Evolutionary conservation across 53 echinoderm and acorn worm genomes (phyloP), one percentile per base, ranked within the genome.

Genomic region (Zoroaster sp.): DNA sequence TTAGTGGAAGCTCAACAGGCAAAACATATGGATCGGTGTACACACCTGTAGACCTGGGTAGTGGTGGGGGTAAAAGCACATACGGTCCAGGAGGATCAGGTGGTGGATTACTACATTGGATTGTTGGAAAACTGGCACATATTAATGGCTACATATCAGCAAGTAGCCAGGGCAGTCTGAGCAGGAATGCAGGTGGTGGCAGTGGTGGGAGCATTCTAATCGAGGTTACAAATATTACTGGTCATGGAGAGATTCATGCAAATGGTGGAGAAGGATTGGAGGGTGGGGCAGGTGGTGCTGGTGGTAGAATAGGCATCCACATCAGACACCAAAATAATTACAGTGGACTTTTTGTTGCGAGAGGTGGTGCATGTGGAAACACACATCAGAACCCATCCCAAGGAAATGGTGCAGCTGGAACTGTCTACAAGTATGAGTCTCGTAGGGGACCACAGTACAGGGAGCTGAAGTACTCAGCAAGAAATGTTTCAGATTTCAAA

Each of bases 391-490:
- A 82, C 34, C 38, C 71, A 68, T 35, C 66, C 0, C 15, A 76
- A 40, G 94, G 96, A 66, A 71, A 94, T 87, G 96, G 96, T 68
- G 96, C 94, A 34, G 94, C 92, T 17, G 96, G 96, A 9, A 96
- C 96, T 3, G 94, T 96, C 4, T 96, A 96, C 80, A 96, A 96
- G 75, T 96, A 91, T 70, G 96, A 96, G 72, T 96, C 96, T 6
- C 72, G 90, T 49, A 87, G 94, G 40, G 96, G 96, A 45, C 96
- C 96, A 55, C 96, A 96, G 86, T 96, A 96, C 67, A 69, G 96
- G 73, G 96, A 96, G 77, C 77, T 96, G 36, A 96, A 96, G 79
- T 96, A 96, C 40, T 72, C 53, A 14, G 83, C 83, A 1, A 76
- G 40, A 41, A 96, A 96, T 33, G 36, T 94, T 51, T 92, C 96